Conservation (phyloP, 2,888 invertebrate genomes). For the Oscheius onirici region DNA sequence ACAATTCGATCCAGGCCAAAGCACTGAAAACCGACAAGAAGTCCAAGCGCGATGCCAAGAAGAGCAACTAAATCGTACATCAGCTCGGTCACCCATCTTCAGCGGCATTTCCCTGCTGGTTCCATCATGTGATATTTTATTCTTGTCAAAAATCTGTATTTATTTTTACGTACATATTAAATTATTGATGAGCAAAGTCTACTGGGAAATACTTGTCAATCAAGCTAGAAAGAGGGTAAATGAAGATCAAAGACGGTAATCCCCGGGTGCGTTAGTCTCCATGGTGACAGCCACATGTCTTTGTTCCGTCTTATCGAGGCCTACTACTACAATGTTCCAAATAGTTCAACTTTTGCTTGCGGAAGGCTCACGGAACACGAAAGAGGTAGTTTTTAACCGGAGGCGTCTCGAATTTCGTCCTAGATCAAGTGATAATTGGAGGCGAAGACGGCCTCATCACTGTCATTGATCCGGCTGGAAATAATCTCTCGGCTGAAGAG, state of each 20-base stretch:
- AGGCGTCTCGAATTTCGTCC: background rate
- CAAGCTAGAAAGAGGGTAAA: no score
- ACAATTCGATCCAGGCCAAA: conserved; percentile 33
- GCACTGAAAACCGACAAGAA: conserved; percentile 22
- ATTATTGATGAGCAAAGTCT: conserved; percentile 1
- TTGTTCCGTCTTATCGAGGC: conserved; percentile 23
- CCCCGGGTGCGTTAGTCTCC: background rate
- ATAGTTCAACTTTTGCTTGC: background rate
- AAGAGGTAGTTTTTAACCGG: background rate
- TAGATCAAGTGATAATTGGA: conserved; percentile 47
- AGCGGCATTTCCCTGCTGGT: conserved; percentile 15
- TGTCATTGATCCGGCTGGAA: conserved; percentile 42
- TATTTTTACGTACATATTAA: conserved; percentile 5
- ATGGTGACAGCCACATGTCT: conserved; percentile 25
- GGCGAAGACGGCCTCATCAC: conserved; percentile 46
- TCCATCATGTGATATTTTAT: conserved; percentile 25
- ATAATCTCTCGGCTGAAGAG: conserved; percentile 34
- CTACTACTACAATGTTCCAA: conserved; percentile 10
- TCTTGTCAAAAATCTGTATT: conserved; percentile 24
- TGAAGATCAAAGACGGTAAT: background rate
- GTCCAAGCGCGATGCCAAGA: conserved; percentile 22
- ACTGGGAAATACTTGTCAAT: background rate
- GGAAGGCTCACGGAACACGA: conserved; percentile 7
- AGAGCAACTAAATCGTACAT: conserved; percentile 1
- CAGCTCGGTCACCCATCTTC: background rate